A percentile compares a stretch with the other conserved stretches of the same genome.
phyloP scores from a whole-genome alignment of 2,797 vertebrate species.

The Characodon lateralis region DNA sequence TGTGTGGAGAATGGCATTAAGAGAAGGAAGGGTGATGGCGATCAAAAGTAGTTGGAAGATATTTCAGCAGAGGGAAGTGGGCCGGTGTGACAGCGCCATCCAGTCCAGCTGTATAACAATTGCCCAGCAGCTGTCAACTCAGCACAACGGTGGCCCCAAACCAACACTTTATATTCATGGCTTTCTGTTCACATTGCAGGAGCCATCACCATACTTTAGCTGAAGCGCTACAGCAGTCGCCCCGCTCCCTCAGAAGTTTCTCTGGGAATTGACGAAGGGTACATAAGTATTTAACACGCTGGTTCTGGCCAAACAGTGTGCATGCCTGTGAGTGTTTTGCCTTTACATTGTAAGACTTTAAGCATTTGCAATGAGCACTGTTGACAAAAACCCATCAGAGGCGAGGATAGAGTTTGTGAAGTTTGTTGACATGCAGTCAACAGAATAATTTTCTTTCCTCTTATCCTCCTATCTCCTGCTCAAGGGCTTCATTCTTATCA shows the following conservation, averaged over 20 bases:
- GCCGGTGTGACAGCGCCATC: constrained; percentile 52
- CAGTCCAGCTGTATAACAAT: constrained; percentile 55
- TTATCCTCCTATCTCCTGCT: not conserved
- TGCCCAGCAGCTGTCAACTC: constrained; percentile 64
- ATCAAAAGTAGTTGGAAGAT: constrained; percentile 51
- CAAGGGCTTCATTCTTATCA: constrained; percentile 14
- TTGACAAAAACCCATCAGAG: constrained; percentile 22
- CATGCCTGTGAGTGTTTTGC: constrained; percentile 17
- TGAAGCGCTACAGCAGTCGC: constrained; percentile 11
- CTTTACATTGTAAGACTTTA: constrained; percentile 23
- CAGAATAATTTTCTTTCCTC: not conserved
- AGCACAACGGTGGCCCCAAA: constrained; percentile 52
- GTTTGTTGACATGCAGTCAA: constrained; percentile 29
- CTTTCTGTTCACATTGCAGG: constrained; percentile 27
- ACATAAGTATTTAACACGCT: constrained; percentile 22
- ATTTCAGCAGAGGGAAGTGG: constrained; percentile 37
- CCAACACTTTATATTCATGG: constrained; percentile 66
- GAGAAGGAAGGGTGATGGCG: constrained; percentile 42
- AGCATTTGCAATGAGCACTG: constrained; percentile 24
- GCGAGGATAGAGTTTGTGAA: constrained; percentile 16
- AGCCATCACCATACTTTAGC: constrained; percentile 42
- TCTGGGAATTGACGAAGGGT: constrained; percentile 1
- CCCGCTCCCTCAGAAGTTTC: constrained; percentile 20
- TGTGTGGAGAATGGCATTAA: constrained; percentile 68
- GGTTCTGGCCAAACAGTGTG: constrained; percentile 15